Evolutionary conservation across 2,113 vertebrate species (phyloP).

Genomic region (Pachypanchax playfairii): DNA sequence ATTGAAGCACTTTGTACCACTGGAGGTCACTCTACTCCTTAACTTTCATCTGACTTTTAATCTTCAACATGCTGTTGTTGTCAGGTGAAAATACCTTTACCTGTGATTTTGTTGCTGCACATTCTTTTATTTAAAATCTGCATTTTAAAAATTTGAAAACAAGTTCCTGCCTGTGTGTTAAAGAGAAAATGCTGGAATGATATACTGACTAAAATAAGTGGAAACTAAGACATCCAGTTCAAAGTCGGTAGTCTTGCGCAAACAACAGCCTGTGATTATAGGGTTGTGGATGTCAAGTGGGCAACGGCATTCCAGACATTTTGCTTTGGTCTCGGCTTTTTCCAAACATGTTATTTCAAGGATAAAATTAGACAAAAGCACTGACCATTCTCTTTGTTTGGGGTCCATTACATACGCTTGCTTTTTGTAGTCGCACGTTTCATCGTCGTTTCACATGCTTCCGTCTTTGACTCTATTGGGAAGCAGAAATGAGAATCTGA

Average conservation of each 20-base stretch:
- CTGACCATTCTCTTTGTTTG: conserved; percentile 50
- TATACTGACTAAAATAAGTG: background rate
- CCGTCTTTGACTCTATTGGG: background rate
- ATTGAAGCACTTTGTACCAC: too few species aligned
- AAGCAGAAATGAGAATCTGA: conserved; percentile 1
- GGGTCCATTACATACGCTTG: conserved; percentile 46
- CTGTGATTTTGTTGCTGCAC: background rate
- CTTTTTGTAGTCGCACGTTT: conserved; percentile 47
- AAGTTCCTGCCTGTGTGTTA: background rate
- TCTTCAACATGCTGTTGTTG: too few species aligned
- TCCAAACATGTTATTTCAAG: conserved; percentile 42
- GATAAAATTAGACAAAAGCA: conserved; percentile 55
- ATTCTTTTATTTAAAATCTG: background rate
- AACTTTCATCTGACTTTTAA: too few species aligned
- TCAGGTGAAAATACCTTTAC: too few species aligned
- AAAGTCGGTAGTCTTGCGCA: conserved; percentile 26
- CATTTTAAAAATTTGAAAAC: conserved; percentile 2
- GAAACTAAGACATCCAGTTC: conserved; percentile 37
- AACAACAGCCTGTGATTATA: conserved; percentile 57
- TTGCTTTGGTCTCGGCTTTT: conserved; percentile 53
- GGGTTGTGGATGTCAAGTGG: conserved; percentile 44
- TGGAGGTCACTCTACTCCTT: too few species aligned
- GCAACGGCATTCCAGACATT: conserved; percentile 57
- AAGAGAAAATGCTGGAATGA: background rate
- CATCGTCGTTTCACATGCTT: conserved; percentile 20